Conservation (phyloP, 2,113 vertebrate genomes). For the human (Homo sapiens) region DNA sequence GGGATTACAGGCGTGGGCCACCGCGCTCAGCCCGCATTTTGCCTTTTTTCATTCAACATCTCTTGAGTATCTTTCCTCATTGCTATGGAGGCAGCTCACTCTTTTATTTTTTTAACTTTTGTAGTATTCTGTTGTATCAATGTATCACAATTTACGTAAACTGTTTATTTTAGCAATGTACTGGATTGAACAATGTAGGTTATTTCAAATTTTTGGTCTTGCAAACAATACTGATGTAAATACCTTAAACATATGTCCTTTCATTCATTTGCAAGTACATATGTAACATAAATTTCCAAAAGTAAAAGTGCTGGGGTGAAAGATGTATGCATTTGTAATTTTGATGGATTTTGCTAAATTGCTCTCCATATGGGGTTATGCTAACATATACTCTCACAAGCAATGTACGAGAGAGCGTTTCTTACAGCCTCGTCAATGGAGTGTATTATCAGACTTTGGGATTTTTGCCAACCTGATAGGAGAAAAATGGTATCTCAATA, state of each 20-base stretch:
- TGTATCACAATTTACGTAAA: constrained; percentile 38
- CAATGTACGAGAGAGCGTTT: constrained; percentile 14
- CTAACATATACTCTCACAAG: constrained; percentile 72
- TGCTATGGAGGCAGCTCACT: not conserved
- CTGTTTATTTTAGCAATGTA: constrained; percentile 42
- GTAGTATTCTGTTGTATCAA: constrained; percentile 10
- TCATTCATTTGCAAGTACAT: constrained; percentile 59
- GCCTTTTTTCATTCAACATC: not conserved
- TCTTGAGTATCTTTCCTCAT: not conserved
- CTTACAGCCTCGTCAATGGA: constrained; percentile 37
- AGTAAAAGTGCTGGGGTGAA: constrained; percentile 58
- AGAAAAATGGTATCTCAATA: constrained; percentile 62
- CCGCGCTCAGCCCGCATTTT: too few species aligned
- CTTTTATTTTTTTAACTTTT: not conserved
- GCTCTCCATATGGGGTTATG: constrained; percentile 73
- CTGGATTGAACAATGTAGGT: constrained; percentile 25
- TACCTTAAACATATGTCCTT: constrained; percentile 54
- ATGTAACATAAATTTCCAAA: constrained; percentile 66
- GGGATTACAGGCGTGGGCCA: too few species aligned
- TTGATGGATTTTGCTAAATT: constrained; percentile 76
- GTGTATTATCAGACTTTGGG: constrained; percentile 60
- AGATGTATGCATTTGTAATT: constrained; percentile 71
- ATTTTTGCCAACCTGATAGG: constrained; percentile 68
- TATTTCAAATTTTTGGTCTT: constrained; percentile 43
- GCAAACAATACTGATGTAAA: constrained; percentile 41